A percentile compares a stretch with the other conserved stretches of the same genome.
Conservation (phyloP, 1,140 invertebrate genomes). For the Dysdera silvatica region DNA sequence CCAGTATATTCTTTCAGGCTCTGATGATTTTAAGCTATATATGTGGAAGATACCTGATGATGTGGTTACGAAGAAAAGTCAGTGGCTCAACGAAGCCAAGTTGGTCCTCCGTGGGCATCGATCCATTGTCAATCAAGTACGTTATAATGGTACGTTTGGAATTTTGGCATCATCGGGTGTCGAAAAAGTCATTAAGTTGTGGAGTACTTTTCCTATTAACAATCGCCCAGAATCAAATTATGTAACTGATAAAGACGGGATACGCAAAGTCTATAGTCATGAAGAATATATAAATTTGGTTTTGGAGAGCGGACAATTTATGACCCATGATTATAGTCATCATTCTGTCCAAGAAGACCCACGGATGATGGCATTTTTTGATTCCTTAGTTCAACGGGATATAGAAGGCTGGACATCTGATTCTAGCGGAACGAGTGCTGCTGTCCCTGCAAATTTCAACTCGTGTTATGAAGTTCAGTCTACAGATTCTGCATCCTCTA, state of each 20-base stretch:
- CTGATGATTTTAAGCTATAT: conserved; percentile 91
- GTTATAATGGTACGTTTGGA: conserved; percentile 74
- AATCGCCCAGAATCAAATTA: conserved; percentile 31
- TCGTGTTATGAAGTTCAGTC: conserved; percentile 10
- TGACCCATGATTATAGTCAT: conserved; percentile 55
- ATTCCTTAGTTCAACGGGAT: conserved; percentile 77
- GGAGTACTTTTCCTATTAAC: conserved; percentile 63
- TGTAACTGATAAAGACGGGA: conserved; percentile 38
- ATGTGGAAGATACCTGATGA: conserved; percentile 78
- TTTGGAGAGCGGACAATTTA: conserved; percentile 59
- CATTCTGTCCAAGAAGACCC: conserved; percentile 81
- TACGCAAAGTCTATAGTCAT: conserved; percentile 68
- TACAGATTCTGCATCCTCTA: not conserved
- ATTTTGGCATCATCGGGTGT: conserved; percentile 88
- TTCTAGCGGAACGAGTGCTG: conserved; percentile 27
- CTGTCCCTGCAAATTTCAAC: conserved; percentile 1
- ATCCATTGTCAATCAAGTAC: conserved; percentile 92
- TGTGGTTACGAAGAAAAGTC: conserved; percentile 32
- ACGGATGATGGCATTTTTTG: conserved; percentile 93
- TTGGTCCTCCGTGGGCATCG: conserved; percentile 79
- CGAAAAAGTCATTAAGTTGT: conserved; percentile 86
- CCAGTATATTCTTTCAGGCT: conserved; percentile 78
- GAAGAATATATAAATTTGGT: conserved; percentile 78
- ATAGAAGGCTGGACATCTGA: conserved; percentile 55
- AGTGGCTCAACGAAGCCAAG: conserved; percentile 59